phyloP scores from a whole-genome alignment of 2,888 invertebrate species.

The Mamestra brassicae region DNA sequence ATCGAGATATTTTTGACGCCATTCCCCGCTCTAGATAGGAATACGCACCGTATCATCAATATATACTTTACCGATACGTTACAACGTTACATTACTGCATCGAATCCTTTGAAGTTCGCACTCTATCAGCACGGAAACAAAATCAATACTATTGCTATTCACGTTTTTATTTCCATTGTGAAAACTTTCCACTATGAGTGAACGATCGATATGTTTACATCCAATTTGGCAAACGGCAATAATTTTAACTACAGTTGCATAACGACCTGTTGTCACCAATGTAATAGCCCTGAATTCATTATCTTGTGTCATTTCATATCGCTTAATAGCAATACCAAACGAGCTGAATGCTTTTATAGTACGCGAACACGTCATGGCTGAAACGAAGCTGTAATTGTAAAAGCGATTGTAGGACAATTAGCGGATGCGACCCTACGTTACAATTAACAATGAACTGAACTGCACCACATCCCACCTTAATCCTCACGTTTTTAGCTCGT shows the following conservation, averaged over 20 bases:
- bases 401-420: slow-evolving; percentile 62
- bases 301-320: slow-evolving; percentile 76
- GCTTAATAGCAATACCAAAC: slow-evolving; percentile 74
- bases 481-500: slow-evolving; percentile 73
- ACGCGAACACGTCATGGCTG: slow-evolving; percentile 70
- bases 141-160: slow-evolving; percentile 54
- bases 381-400: slow-evolving; percentile 69
- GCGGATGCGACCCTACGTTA: slow-evolving; percentile 57
- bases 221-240: slow-evolving; percentile 79
- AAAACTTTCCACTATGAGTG: slow-evolving; percentile 72
- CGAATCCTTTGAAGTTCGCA: slow-evolving; percentile 47
- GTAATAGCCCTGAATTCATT: slow-evolving; percentile 80
- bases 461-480: slow-evolving; percentile 62
- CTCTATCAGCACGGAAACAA: slow-evolving; percentile 30
- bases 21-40: slow-evolving; percentile 17
- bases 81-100: slow-evolving; percentile 26
- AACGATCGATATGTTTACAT: slow-evolving; percentile 78
- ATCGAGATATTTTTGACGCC: slow-evolving; percentile 81
- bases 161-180: slow-evolving; percentile 59
- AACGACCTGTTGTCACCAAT: slow-evolving; percentile 79
- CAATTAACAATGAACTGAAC: slow-evolving; percentile 52
- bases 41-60: slow-evolving; percentile 36
- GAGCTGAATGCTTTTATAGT: slow-evolving; percentile 72
- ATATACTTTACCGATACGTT: slow-evolving; percentile 21
- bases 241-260: slow-evolving; percentile 79